A percentile compares a stretch with the other conserved stretches of the same genome.
Evolutionary conservation across 2,113 vertebrate genomes (phyloP).

Genomic region (Turnix velox): DNA sequence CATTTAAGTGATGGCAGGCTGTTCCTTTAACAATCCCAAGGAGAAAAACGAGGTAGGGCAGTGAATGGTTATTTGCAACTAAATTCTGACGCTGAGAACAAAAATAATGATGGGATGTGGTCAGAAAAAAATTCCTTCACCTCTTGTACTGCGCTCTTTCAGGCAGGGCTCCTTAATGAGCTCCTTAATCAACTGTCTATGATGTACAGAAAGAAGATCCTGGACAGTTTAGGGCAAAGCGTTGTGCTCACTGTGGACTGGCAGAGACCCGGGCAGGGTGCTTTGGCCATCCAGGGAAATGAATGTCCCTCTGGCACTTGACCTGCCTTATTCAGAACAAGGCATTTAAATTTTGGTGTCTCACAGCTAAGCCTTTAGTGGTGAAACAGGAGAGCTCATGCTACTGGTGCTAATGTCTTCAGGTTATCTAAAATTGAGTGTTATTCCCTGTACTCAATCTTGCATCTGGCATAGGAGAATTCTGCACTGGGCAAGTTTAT

Average conservation of each 20-base stretch:
- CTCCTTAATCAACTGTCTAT: background rate
- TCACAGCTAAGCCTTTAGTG: background rate
- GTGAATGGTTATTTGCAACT: background rate
- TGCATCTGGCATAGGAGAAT: background rate
- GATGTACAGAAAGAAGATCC: background rate
- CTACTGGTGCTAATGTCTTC: background rate
- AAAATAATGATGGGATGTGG: conserved; percentile 19
- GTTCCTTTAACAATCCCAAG: background rate
- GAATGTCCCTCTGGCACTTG: background rate
- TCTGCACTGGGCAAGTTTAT: background rate
- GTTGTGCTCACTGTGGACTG: background rate
- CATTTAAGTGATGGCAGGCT: background rate
- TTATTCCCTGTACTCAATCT: background rate
- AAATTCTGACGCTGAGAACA: conserved; percentile 8
- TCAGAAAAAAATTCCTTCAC: background rate
- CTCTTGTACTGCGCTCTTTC: background rate
- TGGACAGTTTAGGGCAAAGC: background rate
- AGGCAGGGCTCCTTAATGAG: background rate
- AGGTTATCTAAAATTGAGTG: background rate
- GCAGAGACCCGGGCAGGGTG: background rate
- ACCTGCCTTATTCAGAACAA: background rate
- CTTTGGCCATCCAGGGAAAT: background rate
- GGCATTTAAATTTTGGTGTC: background rate
- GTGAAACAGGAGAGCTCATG: background rate
- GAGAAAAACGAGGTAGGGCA: background rate